A percentile compares a stretch with the other conserved stretches of the same genome.
These are phyloP conservation scores for Lampropteryx suffumata DNA, from an alignment of 2,888 invertebrate genomes.

Conservation along the genomic window DNA sequence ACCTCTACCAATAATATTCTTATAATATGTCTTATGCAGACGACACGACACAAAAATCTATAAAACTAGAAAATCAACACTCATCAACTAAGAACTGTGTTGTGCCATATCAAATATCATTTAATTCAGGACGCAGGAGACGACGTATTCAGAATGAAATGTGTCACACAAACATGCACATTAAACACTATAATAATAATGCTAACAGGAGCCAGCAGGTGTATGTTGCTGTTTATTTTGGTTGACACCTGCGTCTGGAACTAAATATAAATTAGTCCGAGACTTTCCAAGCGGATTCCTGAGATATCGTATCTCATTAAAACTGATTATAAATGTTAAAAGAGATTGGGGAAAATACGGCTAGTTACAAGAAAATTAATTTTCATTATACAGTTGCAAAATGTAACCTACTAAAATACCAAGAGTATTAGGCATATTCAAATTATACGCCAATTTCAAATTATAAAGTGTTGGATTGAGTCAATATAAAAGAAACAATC, in stretches of 20 bases:
- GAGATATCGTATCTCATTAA: background rate
- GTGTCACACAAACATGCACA: conserved; percentile 35
- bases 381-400: too few species aligned
- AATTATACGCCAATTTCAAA: too few species aligned
- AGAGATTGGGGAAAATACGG: too few species aligned
- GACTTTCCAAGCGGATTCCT: conserved; percentile 17
- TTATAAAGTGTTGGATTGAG: too few species aligned
- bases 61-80: background rate
- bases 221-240: conserved; percentile 45
- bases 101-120: conserved; percentile 34
- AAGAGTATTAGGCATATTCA: too few species aligned
- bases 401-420: too few species aligned
- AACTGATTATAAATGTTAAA: too few species aligned
- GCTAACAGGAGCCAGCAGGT: conserved; percentile 47
- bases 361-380: too few species aligned
- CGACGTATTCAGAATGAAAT: conserved; percentile 41
- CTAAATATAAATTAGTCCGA: conserved; percentile 30
- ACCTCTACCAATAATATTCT: too few species aligned
- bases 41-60: too few species aligned
- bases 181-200: conserved; percentile 39
- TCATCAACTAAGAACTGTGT: background rate
- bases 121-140: conserved; percentile 41
- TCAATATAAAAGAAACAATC: too few species aligned
- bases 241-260: conserved; percentile 49
- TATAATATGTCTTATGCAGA: too few species aligned